Evolutionary conservation across 2,113 vertebrate species (phyloP).

Genomic region (Festucalex cinctus): DNA sequence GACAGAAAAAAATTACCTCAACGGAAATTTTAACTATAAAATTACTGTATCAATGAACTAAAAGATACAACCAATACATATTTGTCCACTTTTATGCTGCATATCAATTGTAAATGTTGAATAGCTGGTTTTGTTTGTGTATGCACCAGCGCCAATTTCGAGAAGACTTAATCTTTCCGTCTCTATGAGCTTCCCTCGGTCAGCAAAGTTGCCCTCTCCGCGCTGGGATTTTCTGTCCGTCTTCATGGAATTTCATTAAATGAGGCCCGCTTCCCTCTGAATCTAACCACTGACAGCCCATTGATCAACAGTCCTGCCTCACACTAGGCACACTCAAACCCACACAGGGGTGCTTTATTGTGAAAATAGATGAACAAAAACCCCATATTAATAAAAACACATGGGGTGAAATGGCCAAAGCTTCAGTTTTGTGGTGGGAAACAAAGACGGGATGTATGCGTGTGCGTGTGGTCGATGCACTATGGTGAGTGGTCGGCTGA

Average conservation of each 20-base stretch:
- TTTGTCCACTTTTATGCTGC: too few species aligned
- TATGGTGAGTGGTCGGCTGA: constrained; percentile 14
- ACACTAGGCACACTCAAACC: constrained; percentile 22
- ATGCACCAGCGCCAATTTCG: neutral
- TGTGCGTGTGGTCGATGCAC: constrained; percentile 8
- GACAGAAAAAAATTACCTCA: too few species aligned
- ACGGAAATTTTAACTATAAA: too few species aligned
- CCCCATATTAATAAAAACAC: constrained; percentile 36
- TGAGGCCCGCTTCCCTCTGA: constrained; percentile 38
- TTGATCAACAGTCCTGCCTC: constrained; percentile 48
- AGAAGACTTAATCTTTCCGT: neutral
- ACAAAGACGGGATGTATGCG: neutral
- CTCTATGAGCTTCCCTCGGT: neutral
- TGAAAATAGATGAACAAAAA: constrained; percentile 21
- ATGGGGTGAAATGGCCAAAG: constrained; percentile 10
- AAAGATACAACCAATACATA: too few species aligned
- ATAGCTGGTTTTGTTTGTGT: too few species aligned
- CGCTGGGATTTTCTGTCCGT: constrained; percentile 25
- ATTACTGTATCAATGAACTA: too few species aligned
- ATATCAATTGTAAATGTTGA: too few species aligned
- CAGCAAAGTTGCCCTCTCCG: constrained; percentile 8
- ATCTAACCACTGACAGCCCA: constrained; percentile 42
- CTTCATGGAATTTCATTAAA: constrained; percentile 46
- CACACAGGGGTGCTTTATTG: constrained; percentile 11
- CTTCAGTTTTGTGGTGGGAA: neutral